Conservation (phyloP, 2,113 vertebrate species). For the Burhinus bistriatus region DNA sequence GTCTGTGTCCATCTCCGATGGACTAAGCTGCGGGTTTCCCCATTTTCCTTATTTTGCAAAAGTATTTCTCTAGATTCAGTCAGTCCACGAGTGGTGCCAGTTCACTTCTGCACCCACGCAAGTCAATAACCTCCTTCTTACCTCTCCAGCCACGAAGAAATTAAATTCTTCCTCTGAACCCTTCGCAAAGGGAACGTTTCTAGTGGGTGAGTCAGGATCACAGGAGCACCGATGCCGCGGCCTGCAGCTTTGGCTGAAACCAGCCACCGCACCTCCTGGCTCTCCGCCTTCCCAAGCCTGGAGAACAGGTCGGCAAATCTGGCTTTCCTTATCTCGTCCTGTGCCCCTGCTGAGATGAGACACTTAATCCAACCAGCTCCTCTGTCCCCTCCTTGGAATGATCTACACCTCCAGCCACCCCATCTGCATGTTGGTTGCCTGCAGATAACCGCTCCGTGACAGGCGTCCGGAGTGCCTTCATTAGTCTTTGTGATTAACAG, state of each 20-base stretch:
- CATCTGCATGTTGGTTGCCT: rapidly evolving
- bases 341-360: not conserved
- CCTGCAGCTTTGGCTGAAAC: rapidly evolving
- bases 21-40: not conserved
- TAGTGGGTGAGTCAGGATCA: no score
- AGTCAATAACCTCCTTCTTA: not conserved
- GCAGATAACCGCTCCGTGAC: not conserved
- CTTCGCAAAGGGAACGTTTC: rapidly evolving
- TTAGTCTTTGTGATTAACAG: not conserved
- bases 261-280: no score
- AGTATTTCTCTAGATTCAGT: not conserved
- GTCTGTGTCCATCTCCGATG: rapidly evolving
- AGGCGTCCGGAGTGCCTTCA: rapidly evolving
- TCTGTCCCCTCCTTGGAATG: rapidly evolving
- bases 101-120: not conserved
- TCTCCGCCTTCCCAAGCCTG: not conserved
- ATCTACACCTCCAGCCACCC: not conserved
- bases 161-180: not conserved
- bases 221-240: rapidly evolving
- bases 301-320: not conserved
- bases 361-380: not conserved
- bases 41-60: not conserved
- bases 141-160: not conserved
- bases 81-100: rapidly evolving
- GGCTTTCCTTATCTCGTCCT: not conserved